Evolutionary conservation across 2,797 vertebrate genomes (phyloP), one percentile per base, ranked within the genome.

Genomic region (Pangasius macronema): DNA sequence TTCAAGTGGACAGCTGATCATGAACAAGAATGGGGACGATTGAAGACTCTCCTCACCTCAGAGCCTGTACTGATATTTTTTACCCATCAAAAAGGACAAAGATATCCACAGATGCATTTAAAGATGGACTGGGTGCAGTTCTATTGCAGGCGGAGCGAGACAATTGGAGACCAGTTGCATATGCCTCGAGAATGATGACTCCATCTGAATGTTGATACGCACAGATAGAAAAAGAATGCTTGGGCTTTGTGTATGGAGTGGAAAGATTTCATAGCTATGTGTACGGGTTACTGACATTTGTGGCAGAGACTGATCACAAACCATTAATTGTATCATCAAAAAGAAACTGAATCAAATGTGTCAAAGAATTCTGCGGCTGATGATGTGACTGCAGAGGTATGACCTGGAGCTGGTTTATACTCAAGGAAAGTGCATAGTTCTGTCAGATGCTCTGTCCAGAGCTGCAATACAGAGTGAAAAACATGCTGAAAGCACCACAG

Each of bases 401-500:
- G 67, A 88, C n/a, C 65, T 86, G 51, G 68, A 86, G n/a, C 51
- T 73, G 20, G 70, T 82, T 9, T 82, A 67, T 27, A 88, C 55
- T 16, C 67, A 68, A 55, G 77, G 79, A 1, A 88, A 82, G 75
- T 68, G 76, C 77, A 85, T 82, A 22, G 73, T 81, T 30, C 3
- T 86, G 57, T 67, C 84, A 51, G 53, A 88, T 75, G 46, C 57
- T 18, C 39, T 75, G 13, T 88, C 87, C n/a, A 22, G 36, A 61
- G 77, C 67, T 16, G 55, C 84, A 42, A 5, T 30, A 79, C 36
- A 4, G n/a, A 11, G 24, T 46, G 63, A 24, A 22, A 3, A 18
- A 49, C 24, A 30, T 24, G 20, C 27, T 20, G 68, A 7, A 18
- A 67, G 33, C 9, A 65, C 68, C 68, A 83, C 80, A 42, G 81